Conservation (phyloP, 2,888 invertebrate genomes). For the Drosophila anceps region DNA sequence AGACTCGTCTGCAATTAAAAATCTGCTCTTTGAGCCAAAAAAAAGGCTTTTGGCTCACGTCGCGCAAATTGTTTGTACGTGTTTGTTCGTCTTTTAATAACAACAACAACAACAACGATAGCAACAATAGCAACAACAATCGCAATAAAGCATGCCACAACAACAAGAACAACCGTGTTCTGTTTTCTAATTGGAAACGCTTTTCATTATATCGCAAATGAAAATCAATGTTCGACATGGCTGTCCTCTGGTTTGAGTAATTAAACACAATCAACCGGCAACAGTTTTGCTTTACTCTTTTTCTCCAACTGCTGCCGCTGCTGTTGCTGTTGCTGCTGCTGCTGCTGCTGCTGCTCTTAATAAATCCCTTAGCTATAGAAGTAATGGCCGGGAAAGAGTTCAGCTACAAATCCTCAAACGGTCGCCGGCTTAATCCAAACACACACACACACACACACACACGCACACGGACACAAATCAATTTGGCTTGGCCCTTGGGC, state of each 20-base stretch:
- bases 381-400: conserved; percentile 35
- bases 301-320: not conserved
- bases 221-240: conserved; percentile 64
- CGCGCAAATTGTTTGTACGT: conserved; percentile 72
- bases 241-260: conserved; percentile 70
- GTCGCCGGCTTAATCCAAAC: conserved; percentile 45
- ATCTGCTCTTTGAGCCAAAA: conserved; percentile 34
- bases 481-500: conserved; percentile 55
- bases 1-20: conserved; percentile 36
- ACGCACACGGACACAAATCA: conserved; percentile 67
- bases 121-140: conserved; percentile 12
- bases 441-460: conserved; percentile 28
- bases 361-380: conserved; percentile 43
- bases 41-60: conserved; percentile 35
- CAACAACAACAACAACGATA: conserved; percentile 5
- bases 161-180: conserved; percentile 16
- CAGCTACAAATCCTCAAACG: conserved; percentile 48
- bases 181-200: conserved; percentile 68
- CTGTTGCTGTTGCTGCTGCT: too few species aligned
- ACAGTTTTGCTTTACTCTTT: conserved; percentile 12
- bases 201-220: conserved; percentile 54
- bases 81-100: conserved; percentile 43
- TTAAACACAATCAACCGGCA: conserved; percentile 67
- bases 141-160: conserved; percentile 13
- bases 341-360: conserved; percentile 34